Evolutionary conservation across 2,113 vertebrate species (phyloP), one percentile per base, ranked within the genome.

Genomic region (Galemys pyrenaicus): DNA sequence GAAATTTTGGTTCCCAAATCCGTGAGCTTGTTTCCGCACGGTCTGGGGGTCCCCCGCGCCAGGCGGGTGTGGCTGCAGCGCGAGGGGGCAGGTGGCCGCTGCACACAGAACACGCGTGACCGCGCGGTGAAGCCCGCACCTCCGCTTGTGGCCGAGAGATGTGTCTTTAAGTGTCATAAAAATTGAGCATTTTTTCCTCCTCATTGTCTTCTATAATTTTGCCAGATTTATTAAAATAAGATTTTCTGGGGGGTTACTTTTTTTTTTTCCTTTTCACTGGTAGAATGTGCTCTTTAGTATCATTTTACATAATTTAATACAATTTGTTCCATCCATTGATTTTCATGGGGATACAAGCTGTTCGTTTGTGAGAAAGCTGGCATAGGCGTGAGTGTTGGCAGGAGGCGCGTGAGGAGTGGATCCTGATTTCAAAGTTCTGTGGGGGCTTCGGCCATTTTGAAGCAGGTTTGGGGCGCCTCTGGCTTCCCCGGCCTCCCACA

Each of bases 251-350:
- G 98, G 97, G 28, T 62, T 62, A 2, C 28, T 62, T 30, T 28
- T n/a, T 28, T 71, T 74, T 97, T 96, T 96, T 95, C 49, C 95
- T 87, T 96, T 97, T 97, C 96, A 96, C 97, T 98, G 97, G 97
- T 98, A 98, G 98, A 98, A 97, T 98, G 97, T 98, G 97, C 97
- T 98, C 98, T 98, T 98, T 98, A 98, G 98, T 98, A 98, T 98
- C 98, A 98, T 98, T 99, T 98, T 98, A 99, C 98, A 98, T 98
- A 98, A 98, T 98, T 98, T 99, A 98, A 98, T 98, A 98, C 98
- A 99, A 99, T 99, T 98, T 99, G 98, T 98, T 99, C 98, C 98
- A 98, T 98, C 98, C 98, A 98, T 99, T 99, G 98, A 97, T 98
- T 99, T 98, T 99, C 98, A 98, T 98, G 98, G 98, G 98, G 98